phyloP scores from a whole-genome alignment of 2,113 vertebrate genomes.

The Xiphorhynchus elegans region DNA sequence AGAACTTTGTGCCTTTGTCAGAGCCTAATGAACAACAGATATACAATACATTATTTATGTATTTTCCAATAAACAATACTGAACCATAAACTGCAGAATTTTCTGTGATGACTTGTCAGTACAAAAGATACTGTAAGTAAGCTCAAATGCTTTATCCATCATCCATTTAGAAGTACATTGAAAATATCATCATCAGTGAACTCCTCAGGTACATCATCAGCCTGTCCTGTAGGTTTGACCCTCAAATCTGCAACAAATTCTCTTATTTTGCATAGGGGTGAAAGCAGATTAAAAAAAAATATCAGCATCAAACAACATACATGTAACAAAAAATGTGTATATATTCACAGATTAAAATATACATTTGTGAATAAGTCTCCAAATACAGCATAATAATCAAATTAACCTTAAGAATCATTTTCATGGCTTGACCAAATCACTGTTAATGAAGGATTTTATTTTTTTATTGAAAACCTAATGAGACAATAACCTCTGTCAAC shows the following conservation, averaged over 20 bases:
- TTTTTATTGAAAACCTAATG: not conserved
- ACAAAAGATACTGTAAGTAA: not conserved
- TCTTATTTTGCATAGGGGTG: not conserved
- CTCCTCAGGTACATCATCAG: not conserved
- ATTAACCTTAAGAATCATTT: not conserved
- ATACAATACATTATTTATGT: not conserved
- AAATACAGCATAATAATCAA: not conserved
- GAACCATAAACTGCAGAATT: not conserved
- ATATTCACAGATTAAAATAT: not conserved
- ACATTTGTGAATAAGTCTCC: not conserved
- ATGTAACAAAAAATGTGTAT: not conserved
- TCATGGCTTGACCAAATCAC: not conserved
- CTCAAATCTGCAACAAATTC: not conserved
- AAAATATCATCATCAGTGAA: not conserved
- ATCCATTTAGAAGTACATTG: not conserved
- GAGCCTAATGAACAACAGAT: conserved; percentile 1
- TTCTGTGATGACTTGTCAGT: not conserved
- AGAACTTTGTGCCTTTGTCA: not conserved
- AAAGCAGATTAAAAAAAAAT: not conserved
- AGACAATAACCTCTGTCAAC: not conserved
- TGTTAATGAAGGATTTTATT: not conserved
- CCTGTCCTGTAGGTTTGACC: not conserved
- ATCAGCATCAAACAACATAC: not conserved
- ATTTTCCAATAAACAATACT: not conserved
- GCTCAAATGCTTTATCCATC: not conserved